These are phyloP conservation scores for Brachyalestes nurse DNA, from an alignment of 2,797 vertebrate species.

Conservation along the genomic window DNA sequence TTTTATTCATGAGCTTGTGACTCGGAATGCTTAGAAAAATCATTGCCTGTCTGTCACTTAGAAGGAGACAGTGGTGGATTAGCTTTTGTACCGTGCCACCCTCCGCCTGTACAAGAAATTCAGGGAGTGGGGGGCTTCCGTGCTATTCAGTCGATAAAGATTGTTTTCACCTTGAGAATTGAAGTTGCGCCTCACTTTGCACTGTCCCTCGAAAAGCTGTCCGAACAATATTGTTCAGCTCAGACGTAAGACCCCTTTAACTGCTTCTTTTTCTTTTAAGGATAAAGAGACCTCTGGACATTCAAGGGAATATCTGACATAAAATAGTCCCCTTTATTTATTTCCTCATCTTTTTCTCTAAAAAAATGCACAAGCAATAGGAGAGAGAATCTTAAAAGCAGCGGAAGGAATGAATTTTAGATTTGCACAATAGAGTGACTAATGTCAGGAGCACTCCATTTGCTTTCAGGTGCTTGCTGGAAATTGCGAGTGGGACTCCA, in stretches of 20 bases:
- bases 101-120: constrained; percentile 32
- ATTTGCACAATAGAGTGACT: constrained; percentile 24
- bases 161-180: constrained; percentile 49
- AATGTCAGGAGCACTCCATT: constrained; percentile 42
- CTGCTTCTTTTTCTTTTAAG: constrained; percentile 5
- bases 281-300: constrained; percentile 24
- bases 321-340: constrained; percentile 13
- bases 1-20: constrained; percentile 51
- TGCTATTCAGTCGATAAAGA: constrained; percentile 43
- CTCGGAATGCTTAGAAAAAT: constrained; percentile 46
- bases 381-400: constrained; percentile 17
- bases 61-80: constrained; percentile 35
- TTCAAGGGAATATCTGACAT: constrained; percentile 17
- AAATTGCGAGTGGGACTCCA: constrained; percentile 49
- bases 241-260: constrained; percentile 19
- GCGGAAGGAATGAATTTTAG: constrained; percentile 22
- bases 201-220: constrained; percentile 23
- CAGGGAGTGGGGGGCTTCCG: background rate
- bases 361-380: constrained; percentile 12
- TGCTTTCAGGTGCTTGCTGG: constrained; percentile 32
- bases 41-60: constrained; percentile 44
- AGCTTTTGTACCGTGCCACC: constrained; percentile 10
- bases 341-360: constrained; percentile 19
- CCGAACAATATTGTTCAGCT: constrained; percentile 18
- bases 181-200: constrained; percentile 32